phyloP scores from a whole-genome alignment of 1,140 invertebrate species.

The Orchestia grillus region DNA sequence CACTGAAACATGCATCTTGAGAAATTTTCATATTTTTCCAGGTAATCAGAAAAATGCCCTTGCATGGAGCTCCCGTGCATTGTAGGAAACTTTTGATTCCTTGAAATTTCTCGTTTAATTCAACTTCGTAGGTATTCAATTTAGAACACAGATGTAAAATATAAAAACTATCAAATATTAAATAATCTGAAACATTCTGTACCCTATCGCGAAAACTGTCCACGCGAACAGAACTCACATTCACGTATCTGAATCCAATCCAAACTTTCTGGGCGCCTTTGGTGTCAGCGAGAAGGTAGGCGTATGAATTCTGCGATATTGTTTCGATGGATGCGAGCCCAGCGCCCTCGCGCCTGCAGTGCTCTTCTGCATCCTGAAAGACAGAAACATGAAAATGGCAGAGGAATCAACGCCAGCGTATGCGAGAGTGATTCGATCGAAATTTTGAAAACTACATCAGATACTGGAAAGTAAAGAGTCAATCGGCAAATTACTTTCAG shows the following conservation, averaged over 20 bases:
- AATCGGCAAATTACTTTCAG: not conserved
- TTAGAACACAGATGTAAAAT: too few relatives aligned
- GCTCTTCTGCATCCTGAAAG: not conserved
- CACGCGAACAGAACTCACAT: not conserved
- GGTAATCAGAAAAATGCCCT: too few relatives aligned
- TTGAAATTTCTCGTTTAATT: too few relatives aligned
- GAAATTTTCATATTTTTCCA: too few relatives aligned
- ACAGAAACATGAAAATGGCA: not conserved
- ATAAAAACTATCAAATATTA: too few relatives aligned
- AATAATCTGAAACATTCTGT: too few relatives aligned
- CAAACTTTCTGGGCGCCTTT: not conserved
- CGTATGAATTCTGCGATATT: not conserved
- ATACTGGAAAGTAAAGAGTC: not conserved
- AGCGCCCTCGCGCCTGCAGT: slow-evolving; percentile 14
- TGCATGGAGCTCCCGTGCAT: too few relatives aligned
- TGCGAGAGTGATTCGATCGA: not conserved
- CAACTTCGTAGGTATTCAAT: too few relatives aligned
- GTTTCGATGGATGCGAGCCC: not conserved
- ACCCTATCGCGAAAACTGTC: too few relatives aligned
- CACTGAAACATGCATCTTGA: too few relatives aligned
- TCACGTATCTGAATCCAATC: slow-evolving; percentile 14
- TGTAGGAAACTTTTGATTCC: too few relatives aligned
- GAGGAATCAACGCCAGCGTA: not conserved
- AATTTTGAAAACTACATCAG: not conserved
- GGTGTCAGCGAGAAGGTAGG: not conserved